Percentiles rank a stretch among this genome's conserved stretches.
Conservation (phyloP, 1,140 invertebrate species). For the Heliconius nattereri region DNA sequence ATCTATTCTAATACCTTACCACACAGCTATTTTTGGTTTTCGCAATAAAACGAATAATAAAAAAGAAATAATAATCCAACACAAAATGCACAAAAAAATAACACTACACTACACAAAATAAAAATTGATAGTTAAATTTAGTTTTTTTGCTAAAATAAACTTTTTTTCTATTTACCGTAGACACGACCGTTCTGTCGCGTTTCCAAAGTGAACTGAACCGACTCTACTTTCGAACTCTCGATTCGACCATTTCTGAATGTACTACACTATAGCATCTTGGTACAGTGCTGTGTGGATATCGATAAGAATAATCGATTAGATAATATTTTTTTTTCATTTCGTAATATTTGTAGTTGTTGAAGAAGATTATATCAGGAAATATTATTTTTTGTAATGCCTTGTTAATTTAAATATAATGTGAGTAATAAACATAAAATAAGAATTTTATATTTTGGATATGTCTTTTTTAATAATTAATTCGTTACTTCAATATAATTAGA, state of each 20-base stretch:
- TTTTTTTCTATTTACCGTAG: not conserved
- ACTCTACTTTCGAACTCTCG: conserved; percentile 52
- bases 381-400: too few relatives aligned
- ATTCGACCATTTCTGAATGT: conserved; percentile 59
- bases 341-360: not conserved
- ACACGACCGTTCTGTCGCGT: conserved; percentile 55
- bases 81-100: conserved; percentile 62
- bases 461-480: too few relatives aligned
- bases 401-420: too few relatives aligned
- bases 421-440: too few relatives aligned
- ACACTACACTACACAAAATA: conserved; percentile 47
- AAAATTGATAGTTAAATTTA: conserved; percentile 15
- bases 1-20: conserved; percentile 70
- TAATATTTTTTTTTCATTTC: not conserved
- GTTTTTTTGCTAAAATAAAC: not conserved
- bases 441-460: too few relatives aligned
- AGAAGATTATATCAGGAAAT: not conserved
- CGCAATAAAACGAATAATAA: conserved; percentile 61
- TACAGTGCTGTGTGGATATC: conserved; percentile 40
- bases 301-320: conserved; percentile 20
- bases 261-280: conserved; percentile 47
- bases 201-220: conserved; percentile 58
- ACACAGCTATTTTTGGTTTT: conserved; percentile 66
- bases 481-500: too few relatives aligned
- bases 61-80: conserved; percentile 41